phyloP scores from a whole-genome alignment of 2,888 invertebrate genomes.

The Heterodera filipjevi region DNA sequence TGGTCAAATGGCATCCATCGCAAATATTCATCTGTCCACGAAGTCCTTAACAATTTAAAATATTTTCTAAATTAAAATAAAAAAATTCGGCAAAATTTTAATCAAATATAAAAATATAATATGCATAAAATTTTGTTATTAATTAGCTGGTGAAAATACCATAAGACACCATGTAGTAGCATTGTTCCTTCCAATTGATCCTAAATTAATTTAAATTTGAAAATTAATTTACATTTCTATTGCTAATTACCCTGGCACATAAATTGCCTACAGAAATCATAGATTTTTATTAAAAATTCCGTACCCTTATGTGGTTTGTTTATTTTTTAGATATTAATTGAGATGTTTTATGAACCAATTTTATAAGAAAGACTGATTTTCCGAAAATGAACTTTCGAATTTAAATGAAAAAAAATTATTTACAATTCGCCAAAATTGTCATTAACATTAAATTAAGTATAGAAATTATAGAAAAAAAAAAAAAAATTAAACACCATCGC shows the following conservation, averaged over 20 bases:
- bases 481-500: not conserved
- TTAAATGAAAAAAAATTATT: no score
- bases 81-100: not conserved
- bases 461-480: not conserved
- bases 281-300: no score
- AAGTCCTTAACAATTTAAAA: conserved; percentile 33
- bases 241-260: not conserved
- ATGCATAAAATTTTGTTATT: not conserved
- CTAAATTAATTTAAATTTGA: conserved; percentile 56
- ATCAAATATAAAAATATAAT: not conserved
- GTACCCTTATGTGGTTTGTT: no score
- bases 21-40: conserved; percentile 62
- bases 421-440: no score
- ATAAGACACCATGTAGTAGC: conserved; percentile 58
- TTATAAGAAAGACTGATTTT: no score
- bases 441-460: no score
- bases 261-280: not conserved
- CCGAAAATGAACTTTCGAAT: no score
- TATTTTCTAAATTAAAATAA: not conserved
- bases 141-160: no score
- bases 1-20: conserved; percentile 51
- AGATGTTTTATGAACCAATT: no score
- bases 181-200: conserved; percentile 63
- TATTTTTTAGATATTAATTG: no score
- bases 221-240: conserved; percentile 15